phyloP scores from a whole-genome alignment of 1,140 invertebrate genomes.

The Sarcophaga peregrina region DNA sequence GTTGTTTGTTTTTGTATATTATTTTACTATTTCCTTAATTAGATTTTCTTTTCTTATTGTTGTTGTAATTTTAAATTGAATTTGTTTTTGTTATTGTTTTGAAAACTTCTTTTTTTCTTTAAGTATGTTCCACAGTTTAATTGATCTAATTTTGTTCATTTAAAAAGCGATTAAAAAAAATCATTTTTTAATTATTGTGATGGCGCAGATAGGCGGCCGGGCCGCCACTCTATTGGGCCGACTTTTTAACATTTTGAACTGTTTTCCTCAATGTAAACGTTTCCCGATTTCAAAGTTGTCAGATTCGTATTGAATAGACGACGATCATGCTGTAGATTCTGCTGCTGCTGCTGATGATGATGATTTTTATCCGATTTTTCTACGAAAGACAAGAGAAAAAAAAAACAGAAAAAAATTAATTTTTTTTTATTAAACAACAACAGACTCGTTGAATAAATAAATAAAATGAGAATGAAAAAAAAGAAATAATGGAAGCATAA shows the following conservation, averaged over 20 bases:
- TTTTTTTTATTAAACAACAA: too few relatives aligned
- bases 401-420: neutral
- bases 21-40: neutral
- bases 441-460: too few relatives aligned
- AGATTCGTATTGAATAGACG: conserved; percentile 49
- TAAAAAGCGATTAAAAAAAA: conserved; percentile 14
- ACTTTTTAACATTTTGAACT: conserved; percentile 40
- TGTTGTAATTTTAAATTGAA: neutral
- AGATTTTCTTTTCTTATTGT: neutral
- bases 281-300: conserved; percentile 57
- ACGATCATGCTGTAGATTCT: conserved; percentile 51
- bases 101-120: neutral
- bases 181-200: neutral
- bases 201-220: neutral
- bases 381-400: conserved; percentile 43
- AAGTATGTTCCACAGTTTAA: conserved; percentile 32
- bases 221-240: neutral
- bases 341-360: conserved; percentile 30
- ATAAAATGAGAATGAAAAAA: too few relatives aligned
- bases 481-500: too few relatives aligned
- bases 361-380: conserved; percentile 53
- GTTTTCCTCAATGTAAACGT: conserved; percentile 64
- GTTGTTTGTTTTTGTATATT: too few relatives aligned
- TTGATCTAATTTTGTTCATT: neutral
- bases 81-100: neutral